Conservation (phyloP, 2,888 invertebrate species). For the Yponomeuta sedellus region DNA sequence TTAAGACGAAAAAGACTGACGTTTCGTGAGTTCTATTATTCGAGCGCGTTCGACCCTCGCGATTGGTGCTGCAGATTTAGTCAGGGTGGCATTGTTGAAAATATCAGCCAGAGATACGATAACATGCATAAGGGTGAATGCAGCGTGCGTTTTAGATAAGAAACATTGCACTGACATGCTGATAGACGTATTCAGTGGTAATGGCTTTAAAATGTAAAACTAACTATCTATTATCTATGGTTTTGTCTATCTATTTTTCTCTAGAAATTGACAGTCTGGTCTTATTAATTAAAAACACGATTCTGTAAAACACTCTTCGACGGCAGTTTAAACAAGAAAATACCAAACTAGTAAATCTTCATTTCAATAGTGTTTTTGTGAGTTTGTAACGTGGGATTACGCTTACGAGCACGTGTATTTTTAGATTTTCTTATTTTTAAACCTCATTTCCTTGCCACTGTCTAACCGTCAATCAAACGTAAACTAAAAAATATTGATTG, state of each 20-base stretch:
- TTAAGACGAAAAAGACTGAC: neutral
- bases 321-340: too few species aligned
- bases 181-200: neutral
- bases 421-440: neutral
- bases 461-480: conserved; percentile 63
- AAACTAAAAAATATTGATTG: conserved; percentile 47
- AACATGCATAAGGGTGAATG: conserved; percentile 55
- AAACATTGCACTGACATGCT: neutral
- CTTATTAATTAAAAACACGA: too few species aligned
- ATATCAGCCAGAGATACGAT: conserved; percentile 64
- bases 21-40: neutral
- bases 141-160: conserved; percentile 32
- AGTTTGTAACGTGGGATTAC: too few species aligned
- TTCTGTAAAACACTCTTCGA: too few species aligned
- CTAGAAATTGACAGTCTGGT: too few species aligned
- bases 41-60: conserved; percentile 36
- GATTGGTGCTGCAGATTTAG: conserved; percentile 58
- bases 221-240: too few species aligned
- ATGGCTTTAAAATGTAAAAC: neutral
- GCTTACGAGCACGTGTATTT: neutral
- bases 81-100: conserved; percentile 55
- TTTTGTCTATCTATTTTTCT: too few species aligned
- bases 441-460: conserved; percentile 64
- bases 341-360: too few species aligned
- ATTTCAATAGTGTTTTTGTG: too few species aligned